These are phyloP conservation scores for Bovichtus diacanthus DNA, from an alignment of 2,797 vertebrate genomes.

Conservation along the genomic window DNA sequence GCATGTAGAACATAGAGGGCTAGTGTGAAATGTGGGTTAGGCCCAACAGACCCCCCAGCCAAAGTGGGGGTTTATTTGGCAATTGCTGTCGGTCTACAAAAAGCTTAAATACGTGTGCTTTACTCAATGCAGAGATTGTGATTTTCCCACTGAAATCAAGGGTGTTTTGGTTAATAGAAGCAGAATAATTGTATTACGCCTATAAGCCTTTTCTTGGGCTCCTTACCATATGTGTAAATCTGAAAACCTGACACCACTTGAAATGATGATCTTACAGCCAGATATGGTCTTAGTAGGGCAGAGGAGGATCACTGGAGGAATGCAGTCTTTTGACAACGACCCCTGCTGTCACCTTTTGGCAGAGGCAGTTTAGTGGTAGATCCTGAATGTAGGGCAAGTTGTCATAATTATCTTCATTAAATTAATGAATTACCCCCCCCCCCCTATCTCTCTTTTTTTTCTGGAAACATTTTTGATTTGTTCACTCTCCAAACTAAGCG, in stretches of 20 bases:
- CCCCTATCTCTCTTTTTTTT: conserved; percentile 4
- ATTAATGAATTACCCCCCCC: conserved; percentile 26
- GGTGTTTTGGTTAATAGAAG: conserved; percentile 1
- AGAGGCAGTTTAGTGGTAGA: conserved; percentile 21
- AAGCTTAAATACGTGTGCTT: conserved; percentile 8
- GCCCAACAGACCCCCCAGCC: conserved; percentile 23
- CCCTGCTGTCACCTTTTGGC: conserved; percentile 53
- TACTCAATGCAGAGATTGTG: neutral
- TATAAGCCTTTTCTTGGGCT: conserved; percentile 14
- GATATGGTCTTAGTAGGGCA: conserved; percentile 45
- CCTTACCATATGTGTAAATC: conserved; percentile 29
- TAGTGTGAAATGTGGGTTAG: conserved; percentile 63
- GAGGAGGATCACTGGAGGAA: conserved; percentile 54
- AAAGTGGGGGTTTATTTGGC: conserved; percentile 32
- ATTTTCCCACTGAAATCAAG: neutral
- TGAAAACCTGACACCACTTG: conserved; percentile 29
- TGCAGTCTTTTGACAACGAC: conserved; percentile 50
- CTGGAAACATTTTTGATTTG: conserved; percentile 43
- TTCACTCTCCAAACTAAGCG: conserved; percentile 23
- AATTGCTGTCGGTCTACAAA: neutral
- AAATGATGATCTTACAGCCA: conserved; percentile 40
- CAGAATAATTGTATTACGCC: neutral
- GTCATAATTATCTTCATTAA: conserved; percentile 56
- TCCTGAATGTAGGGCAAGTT: conserved; percentile 40
- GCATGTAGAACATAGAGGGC: conserved; percentile 43